Percentiles rank a stretch among this genome's conserved stretches.
These are phyloP conservation scores for Pluvialis apricaria DNA, from an alignment of 2,113 vertebrate genomes.

Conservation along the genomic window DNA sequence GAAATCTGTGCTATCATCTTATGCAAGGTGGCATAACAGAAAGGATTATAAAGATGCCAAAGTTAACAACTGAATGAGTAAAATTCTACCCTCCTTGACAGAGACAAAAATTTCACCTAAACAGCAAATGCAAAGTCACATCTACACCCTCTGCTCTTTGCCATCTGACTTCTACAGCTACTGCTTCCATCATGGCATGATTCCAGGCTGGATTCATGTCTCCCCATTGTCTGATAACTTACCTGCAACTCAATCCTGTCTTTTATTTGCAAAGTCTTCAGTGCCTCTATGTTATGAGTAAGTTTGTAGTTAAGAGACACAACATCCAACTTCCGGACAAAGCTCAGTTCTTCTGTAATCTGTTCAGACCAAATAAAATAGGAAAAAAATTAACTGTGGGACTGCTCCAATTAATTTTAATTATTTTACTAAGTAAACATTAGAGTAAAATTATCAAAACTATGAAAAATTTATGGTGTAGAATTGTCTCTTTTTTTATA, in stretches of 20 bases:
- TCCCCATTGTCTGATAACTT: background rate
- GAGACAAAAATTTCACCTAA: background rate
- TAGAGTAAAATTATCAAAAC: background rate
- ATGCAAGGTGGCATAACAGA: background rate
- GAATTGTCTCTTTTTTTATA: background rate
- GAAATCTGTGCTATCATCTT: background rate
- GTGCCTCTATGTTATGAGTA: slow-evolving; percentile 69
- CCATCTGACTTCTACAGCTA: background rate
- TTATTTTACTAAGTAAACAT: background rate
- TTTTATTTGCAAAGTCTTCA: slow-evolving; percentile 66
- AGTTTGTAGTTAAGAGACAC: slow-evolving; percentile 65
- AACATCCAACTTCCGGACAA: slow-evolving; percentile 36
- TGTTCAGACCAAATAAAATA: slow-evolving; percentile 29
- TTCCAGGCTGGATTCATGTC: background rate
- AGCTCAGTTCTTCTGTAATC: slow-evolving; percentile 71
- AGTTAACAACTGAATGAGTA: background rate
- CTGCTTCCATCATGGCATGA: background rate
- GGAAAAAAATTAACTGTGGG: background rate
- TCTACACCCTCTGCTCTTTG: background rate
- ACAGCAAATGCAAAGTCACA: background rate
- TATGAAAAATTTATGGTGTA: background rate
- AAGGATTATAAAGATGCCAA: background rate
- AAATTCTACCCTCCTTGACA: background rate
- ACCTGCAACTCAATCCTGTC: slow-evolving; percentile 75
- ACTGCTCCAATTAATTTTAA: background rate